phyloP scores from a whole-genome alignment of 2,888 invertebrate genomes.

The Drosophila conformis region DNA sequence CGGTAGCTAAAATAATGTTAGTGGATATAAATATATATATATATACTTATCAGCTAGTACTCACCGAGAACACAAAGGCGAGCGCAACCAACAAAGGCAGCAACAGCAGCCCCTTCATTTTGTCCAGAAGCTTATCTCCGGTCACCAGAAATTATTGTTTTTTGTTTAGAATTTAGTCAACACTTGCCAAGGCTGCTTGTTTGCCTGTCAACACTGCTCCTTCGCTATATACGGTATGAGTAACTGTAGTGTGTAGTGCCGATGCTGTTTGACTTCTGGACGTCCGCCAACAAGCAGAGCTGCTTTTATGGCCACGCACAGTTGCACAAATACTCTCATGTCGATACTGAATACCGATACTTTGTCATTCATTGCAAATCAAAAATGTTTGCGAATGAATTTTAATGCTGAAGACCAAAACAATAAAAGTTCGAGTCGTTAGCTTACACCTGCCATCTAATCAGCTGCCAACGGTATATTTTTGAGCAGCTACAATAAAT shows the following conservation, averaged over 20 bases:
- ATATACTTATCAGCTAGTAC: conserved; percentile 4
- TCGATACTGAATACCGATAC: conserved; percentile 36
- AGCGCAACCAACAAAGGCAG: conserved; percentile 9
- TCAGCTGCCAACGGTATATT: conserved; percentile 23
- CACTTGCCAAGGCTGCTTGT: not conserved
- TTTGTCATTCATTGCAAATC: conserved; percentile 15
- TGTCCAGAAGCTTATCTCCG: not conserved
- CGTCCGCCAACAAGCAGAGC: conserved; percentile 17
- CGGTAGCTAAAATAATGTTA: conserved; percentile 37
- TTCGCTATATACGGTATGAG: not conserved
- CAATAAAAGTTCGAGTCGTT: not conserved
- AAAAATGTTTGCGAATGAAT: conserved; percentile 25
- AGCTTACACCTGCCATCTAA: conserved; percentile 53
- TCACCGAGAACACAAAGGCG: conserved; percentile 24
- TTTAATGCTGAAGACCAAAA: not conserved
- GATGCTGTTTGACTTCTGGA: conserved; percentile 23
- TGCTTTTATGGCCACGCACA: conserved; percentile 50
- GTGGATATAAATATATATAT: not conserved
- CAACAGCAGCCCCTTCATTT: conserved; percentile 21
- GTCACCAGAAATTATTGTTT: not conserved
- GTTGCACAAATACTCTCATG: not conserved
- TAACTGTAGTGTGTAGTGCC: not conserved
- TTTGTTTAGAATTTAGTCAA: conserved; percentile 33
- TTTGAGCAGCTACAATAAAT: not conserved
- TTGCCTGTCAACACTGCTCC: not conserved